These are phyloP conservation scores for Actinia equina DNA, from an alignment of 64 coral and sea anemone species.

Conservation along the genomic window DNA sequence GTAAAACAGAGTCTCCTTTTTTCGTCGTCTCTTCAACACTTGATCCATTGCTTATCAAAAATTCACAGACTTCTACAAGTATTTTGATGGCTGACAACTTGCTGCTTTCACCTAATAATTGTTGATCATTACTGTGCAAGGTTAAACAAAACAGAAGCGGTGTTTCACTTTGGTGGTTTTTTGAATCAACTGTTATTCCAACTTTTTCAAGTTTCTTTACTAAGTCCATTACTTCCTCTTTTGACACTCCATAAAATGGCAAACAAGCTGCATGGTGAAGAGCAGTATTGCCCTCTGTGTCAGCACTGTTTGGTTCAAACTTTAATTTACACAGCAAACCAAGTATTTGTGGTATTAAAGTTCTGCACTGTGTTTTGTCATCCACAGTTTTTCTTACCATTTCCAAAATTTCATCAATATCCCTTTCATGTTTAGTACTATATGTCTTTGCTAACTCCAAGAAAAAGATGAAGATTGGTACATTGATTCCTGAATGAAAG, in stretches of 20 bases:
- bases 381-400: neutral
- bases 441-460: neutral
- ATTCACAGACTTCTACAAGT: neutral
- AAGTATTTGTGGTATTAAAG: too few relatives aligned
- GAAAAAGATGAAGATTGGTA: neutral
- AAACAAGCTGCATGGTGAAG: neutral
- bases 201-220: neutral
- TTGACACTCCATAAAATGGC: conserved; percentile 6
- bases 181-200: neutral
- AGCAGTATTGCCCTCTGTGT: conserved; percentile 10
- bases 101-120: neutral
- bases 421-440: neutral
- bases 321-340: too few relatives aligned
- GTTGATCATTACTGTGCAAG: neutral
- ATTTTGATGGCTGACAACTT: neutral
- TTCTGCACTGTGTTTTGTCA: too few relatives aligned
- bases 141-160: neutral
- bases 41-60: neutral
- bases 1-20: neutral
- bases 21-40: neutral
- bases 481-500: neutral
- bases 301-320: too few relatives aligned
- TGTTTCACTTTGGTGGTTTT: conserved; percentile 6
- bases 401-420: neutral
- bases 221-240: neutral